Conservation (phyloP, 2,888 invertebrate species). For the Drosophila demipolita region DNA sequence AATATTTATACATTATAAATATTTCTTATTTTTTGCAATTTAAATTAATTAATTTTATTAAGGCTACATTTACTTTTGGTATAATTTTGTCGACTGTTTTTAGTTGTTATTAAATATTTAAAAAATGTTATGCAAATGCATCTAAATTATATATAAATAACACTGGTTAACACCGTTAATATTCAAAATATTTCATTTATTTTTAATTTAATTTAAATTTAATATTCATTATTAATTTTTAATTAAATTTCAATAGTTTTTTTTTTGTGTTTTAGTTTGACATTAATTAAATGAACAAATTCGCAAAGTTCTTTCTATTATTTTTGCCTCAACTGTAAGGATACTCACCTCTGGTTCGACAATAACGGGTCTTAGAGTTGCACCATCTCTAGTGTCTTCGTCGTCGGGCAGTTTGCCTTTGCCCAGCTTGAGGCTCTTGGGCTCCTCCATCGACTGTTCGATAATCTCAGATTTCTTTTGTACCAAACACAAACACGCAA, state of each 20-base stretch:
- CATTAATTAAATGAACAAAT: background rate
- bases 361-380: constrained; percentile 83
- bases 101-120: too few relatives aligned
- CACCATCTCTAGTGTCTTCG: constrained; percentile 73
- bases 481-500: constrained; percentile 15
- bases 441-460: constrained; percentile 63
- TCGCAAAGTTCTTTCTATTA: background rate
- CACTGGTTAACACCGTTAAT: background rate
- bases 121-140: background rate
- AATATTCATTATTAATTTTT: background rate
- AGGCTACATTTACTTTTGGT: too few relatives aligned
- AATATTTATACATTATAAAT: too few relatives aligned
- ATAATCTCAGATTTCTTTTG: constrained; percentile 76
- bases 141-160: background rate
- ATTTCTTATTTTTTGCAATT: too few relatives aligned
- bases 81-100: too few relatives aligned
- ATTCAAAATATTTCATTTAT: background rate
- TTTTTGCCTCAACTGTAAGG: background rate
- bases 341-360: constrained; percentile 83
- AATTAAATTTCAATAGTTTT: background rate
- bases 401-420: constrained; percentile 83
- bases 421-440: constrained; percentile 79
- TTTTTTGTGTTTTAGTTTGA: background rate
- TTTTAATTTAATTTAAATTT: background rate
- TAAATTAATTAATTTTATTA: too few relatives aligned